phyloP scores from a whole-genome alignment of 1,140 invertebrate genomes.

The Zelostemma sp. region DNA sequence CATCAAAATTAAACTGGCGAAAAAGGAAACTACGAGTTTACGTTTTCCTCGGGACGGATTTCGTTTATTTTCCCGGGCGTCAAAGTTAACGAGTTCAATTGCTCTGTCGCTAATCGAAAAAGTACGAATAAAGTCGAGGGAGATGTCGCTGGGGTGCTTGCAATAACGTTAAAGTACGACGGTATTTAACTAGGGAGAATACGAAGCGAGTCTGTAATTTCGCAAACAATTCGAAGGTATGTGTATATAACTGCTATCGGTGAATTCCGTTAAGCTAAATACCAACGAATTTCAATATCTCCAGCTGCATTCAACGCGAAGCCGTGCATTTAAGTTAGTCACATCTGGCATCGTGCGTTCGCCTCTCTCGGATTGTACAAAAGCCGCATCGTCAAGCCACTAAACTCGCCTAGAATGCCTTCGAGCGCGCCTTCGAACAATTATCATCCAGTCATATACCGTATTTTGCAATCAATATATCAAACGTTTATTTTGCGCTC shows the following conservation, averaged over 20 bases:
- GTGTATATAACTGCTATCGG: constrained; percentile 28
- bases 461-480: constrained; percentile 41
- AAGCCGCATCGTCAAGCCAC: constrained; percentile 40
- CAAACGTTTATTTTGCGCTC: constrained; percentile 32
- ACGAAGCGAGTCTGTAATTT: constrained; percentile 36
- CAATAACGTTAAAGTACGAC: constrained; percentile 30
- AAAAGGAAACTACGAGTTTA: no score
- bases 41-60: constrained; percentile 22
- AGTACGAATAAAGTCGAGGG: constrained; percentile 26
- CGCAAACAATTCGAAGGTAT: constrained; percentile 32
- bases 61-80: constrained; percentile 19
- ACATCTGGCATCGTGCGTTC: constrained; percentile 38
- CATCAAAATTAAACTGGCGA: no score
- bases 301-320: constrained; percentile 38
- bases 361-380: constrained; percentile 24
- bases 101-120: constrained; percentile 26
- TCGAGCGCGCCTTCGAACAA: constrained; percentile 42
- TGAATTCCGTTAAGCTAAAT: constrained; percentile 43
- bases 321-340: constrained; percentile 45
- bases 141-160: constrained; percentile 22
- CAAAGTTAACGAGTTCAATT: constrained; percentile 28
- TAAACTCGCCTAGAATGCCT: constrained; percentile 42
- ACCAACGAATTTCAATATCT: constrained; percentile 48
- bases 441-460: constrained; percentile 32
- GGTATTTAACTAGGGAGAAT: constrained; percentile 27